A percentile compares a stretch with the other conserved stretches of the same genome.
Evolutionary conservation across 2,113 vertebrate species (phyloP).

Genomic region (Siniperca chuatsi): DNA sequence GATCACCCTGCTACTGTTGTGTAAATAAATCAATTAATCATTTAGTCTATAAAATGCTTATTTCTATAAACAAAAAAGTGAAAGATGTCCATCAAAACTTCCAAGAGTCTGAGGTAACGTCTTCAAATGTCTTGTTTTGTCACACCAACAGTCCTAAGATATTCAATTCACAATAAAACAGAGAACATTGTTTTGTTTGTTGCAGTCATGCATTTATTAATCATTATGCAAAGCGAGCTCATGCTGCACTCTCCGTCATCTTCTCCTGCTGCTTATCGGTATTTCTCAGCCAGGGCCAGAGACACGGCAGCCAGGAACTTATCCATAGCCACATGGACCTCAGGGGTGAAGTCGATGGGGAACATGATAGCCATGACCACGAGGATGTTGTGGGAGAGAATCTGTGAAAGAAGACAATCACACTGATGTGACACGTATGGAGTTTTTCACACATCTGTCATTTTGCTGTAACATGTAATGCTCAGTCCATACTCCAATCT

Average conservation of each 20-base stretch:
- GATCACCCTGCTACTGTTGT: no score
- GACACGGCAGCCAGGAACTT: constrained; percentile 80
- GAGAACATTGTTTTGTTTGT: background rate
- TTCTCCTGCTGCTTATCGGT: constrained; percentile 73
- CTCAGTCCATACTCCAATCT: no score
- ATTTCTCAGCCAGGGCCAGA: constrained; percentile 81
- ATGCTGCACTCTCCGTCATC: background rate
- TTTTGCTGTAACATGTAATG: no score
- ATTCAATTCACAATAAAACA: no score
- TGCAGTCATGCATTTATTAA: constrained; percentile 24
- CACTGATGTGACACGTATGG: background rate
- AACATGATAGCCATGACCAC: constrained; percentile 75
- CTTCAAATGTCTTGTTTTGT: no score
- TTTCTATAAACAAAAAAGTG: no score
- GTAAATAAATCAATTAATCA: no score
- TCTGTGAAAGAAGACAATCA: constrained; percentile 55
- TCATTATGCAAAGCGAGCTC: background rate
- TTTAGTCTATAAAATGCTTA: no score
- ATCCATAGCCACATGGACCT: constrained; percentile 81
- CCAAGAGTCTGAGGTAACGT: no score
- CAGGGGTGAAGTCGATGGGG: constrained; percentile 78
- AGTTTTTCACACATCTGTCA: background rate
- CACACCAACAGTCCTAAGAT: no score
- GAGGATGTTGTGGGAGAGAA: constrained; percentile 78
- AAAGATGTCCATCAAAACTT: no score